phyloP scores from a whole-genome alignment of 2,888 invertebrate species.

The Philopedon plagiatum region DNA sequence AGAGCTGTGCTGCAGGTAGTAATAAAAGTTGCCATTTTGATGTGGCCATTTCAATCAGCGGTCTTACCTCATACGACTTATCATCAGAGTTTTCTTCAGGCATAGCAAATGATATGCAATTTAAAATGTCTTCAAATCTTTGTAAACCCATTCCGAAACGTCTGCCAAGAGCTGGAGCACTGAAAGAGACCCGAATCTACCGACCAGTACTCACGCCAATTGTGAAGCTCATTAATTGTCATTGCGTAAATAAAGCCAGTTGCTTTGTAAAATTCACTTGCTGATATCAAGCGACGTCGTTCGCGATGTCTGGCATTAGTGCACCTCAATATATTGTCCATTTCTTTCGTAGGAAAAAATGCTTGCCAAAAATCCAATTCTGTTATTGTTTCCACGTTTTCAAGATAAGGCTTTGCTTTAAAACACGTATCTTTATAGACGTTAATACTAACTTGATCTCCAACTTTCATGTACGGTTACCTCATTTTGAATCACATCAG shows the following conservation, averaged over 20 bases:
- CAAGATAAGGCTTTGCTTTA: slow-evolving; percentile 16
- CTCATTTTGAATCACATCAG: slow-evolving; percentile 7
- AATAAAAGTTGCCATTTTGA: slow-evolving; percentile 27
- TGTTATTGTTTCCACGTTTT: slow-evolving; percentile 17
- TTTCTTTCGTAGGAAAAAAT: slow-evolving; percentile 21
- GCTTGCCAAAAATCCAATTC: slow-evolving; percentile 22
- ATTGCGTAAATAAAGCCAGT: no score
- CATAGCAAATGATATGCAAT: slow-evolving; percentile 21
- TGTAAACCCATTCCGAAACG: slow-evolving; percentile 23
- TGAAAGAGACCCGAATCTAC: slow-evolving; percentile 15
- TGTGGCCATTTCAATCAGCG: slow-evolving; percentile 17
- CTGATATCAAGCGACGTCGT: slow-evolving; percentile 18
- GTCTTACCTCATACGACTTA: slow-evolving; percentile 18
- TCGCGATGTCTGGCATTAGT: slow-evolving; percentile 15
- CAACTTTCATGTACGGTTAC: slow-evolving; percentile 19
- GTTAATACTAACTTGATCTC: slow-evolving; percentile 7
- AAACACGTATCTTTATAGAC: slow-evolving; percentile 1
- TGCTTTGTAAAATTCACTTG: slow-evolving; percentile 8
- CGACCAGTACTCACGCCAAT: slow-evolving; percentile 6
- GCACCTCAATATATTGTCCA: slow-evolving; percentile 11
- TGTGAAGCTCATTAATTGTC: no score
- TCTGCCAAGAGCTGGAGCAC: slow-evolving; percentile 19
- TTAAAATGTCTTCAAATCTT: slow-evolving; percentile 14
- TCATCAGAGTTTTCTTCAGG: slow-evolving; percentile 25
- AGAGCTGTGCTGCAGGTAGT: no score